These are phyloP conservation scores for Stomatorhinus ivindoensis DNA, from an alignment of 2,113 vertebrate genomes.

Conservation along the genomic window DNA sequence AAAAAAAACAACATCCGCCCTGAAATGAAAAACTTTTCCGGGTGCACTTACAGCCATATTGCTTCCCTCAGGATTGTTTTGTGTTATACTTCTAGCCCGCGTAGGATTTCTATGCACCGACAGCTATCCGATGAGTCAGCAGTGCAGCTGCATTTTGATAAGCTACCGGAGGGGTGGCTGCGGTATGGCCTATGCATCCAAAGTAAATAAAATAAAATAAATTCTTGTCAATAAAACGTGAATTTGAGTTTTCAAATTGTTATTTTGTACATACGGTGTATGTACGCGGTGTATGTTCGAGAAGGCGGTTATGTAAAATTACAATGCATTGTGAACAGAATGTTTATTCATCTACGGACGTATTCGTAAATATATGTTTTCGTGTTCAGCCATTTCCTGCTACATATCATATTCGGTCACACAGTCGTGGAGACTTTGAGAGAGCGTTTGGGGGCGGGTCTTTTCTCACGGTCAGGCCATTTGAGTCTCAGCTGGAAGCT, in stretches of 20 bases:
- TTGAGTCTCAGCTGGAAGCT: not conserved
- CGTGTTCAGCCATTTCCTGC: not conserved
- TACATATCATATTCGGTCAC: not conserved
- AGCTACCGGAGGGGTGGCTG: not conserved
- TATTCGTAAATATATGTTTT: not conserved
- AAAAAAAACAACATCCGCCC: not conserved
- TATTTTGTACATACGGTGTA: not conserved
- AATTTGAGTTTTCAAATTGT: not conserved
- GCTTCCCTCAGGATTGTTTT: not conserved
- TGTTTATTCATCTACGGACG: not conserved
- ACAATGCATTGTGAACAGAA: not conserved
- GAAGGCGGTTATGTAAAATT: not conserved
- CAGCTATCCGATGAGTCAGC: not conserved
- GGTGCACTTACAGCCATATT: not conserved
- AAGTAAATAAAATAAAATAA: not conserved
- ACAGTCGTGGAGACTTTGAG: not conserved
- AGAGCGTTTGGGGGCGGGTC: not conserved
- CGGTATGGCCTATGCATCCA: not conserved
- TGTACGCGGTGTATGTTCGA: not conserved
- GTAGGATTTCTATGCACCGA: not conserved
- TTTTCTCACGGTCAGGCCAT: not conserved
- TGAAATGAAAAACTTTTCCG: not conserved
- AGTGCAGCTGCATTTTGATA: not conserved
- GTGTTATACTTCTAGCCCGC: not conserved
- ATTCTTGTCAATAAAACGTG: not conserved